These are phyloP conservation scores for Spilogale gracilis DNA, from an alignment of 2,113 vertebrate species.

Conservation along the genomic window DNA sequence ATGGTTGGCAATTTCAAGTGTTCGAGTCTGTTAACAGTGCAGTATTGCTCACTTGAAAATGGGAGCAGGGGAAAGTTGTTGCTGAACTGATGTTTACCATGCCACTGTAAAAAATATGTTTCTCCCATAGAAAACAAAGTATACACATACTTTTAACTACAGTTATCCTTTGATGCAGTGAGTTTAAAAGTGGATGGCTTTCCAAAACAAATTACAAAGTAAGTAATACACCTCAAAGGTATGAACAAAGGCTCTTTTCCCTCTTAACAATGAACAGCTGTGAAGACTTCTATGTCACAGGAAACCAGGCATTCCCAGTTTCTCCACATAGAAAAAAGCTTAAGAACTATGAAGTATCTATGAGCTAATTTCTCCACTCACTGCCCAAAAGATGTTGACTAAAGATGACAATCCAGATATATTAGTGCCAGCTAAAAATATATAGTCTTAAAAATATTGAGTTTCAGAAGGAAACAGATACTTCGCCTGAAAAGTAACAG, in stretches of 20 bases:
- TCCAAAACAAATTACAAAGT: constrained; percentile 37
- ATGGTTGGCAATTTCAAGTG: background rate
- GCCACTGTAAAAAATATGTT: background rate
- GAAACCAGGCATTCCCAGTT: background rate
- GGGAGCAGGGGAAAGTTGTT: background rate
- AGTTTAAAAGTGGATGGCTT: constrained; percentile 23
- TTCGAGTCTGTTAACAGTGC: background rate
- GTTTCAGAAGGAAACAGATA: constrained; percentile 3
- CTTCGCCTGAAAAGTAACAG: background rate
- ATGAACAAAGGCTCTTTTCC: background rate
- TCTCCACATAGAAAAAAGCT: background rate
- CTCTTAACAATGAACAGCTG: background rate
- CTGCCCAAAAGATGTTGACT: background rate
- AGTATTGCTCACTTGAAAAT: background rate
- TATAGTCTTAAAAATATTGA: background rate
- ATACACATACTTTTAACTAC: background rate
- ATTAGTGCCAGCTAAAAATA: background rate
- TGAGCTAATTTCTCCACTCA: background rate
- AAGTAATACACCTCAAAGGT: background rate
- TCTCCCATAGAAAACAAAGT: background rate
- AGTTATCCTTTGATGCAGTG: background rate
- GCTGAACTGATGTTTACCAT: constrained; percentile 7
- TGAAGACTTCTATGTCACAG: background rate
- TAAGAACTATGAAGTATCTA: background rate
- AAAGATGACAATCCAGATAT: background rate